Percentiles rank a stretch among this genome's conserved stretches.
Evolutionary conservation across 1,140 invertebrate species (phyloP).

Genomic region (Neomicropteryx cornuta): DNA sequence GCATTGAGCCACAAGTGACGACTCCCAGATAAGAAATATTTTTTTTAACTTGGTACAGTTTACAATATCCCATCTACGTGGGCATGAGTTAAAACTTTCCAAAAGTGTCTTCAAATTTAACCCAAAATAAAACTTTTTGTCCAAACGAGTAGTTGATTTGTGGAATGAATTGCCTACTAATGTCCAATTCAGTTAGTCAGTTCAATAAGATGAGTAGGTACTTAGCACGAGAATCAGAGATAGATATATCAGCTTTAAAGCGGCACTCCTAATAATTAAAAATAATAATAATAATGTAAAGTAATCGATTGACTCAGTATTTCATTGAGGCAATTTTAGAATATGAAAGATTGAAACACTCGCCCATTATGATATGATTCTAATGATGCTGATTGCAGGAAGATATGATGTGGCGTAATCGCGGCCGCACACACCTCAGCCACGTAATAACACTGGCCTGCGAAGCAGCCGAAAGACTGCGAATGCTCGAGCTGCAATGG

Average conservation of each 20-base stretch:
- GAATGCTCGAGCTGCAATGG: slow-evolving; percentile 61
- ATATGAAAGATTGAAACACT: slow-evolving; percentile 6
- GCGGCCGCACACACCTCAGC: slow-evolving; percentile 54
- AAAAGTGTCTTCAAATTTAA: no score
- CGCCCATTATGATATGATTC: slow-evolving; percentile 6
- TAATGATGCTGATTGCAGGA: slow-evolving; percentile 39
- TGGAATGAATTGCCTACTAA: no score
- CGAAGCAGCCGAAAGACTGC: slow-evolving; percentile 61
- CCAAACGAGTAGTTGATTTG: no score
- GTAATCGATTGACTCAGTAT: not conserved
- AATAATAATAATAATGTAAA: slow-evolving; percentile 9
- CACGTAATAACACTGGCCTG: slow-evolving; percentile 57
- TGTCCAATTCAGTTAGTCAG: no score
- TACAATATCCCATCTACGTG: no score
- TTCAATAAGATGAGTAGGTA: not conserved
- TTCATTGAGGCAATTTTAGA: not conserved
- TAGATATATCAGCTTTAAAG: not conserved
- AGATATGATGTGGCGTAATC: slow-evolving; percentile 55
- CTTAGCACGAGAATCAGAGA: not conserved
- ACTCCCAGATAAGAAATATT: no score
- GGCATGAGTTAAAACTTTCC: no score
- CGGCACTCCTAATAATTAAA: not conserved
- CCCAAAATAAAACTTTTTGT: no score
- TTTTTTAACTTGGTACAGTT: no score
- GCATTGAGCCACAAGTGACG: no score